These are phyloP conservation scores for Harpalus rufipes DNA, from an alignment of 2,888 invertebrate species.

Conservation along the genomic window DNA sequence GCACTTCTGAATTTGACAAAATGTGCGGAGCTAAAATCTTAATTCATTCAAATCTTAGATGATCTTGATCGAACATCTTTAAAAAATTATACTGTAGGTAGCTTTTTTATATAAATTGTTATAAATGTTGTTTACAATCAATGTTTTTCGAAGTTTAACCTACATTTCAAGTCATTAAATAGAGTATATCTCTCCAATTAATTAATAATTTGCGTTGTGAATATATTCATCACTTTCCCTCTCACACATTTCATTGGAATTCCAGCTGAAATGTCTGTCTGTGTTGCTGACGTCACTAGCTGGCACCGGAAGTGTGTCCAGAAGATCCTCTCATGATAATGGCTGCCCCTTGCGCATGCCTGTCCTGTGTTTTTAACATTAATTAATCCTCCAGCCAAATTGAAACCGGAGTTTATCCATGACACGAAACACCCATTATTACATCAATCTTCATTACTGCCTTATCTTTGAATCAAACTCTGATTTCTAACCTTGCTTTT, in stretches of 20 bases:
- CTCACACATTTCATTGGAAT: background rate
- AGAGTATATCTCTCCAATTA: background rate
- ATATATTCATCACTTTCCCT: background rate
- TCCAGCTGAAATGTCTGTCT: background rate
- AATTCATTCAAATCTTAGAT: no score
- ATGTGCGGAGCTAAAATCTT: no score
- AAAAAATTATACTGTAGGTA: no score
- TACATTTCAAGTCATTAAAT: background rate
- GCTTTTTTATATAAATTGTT: background rate
- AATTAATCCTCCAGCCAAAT: slow-evolving; percentile 45
- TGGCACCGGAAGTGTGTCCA: background rate
- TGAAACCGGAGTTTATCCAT: slow-evolving; percentile 51
- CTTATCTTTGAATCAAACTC: slow-evolving; percentile 48
- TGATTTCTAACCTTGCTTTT: slow-evolving; percentile 36
- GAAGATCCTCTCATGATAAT: slow-evolving; percentile 41
- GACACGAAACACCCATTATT: slow-evolving; percentile 66
- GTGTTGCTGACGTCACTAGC: slow-evolving; percentile 1
- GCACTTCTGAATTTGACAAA: no score
- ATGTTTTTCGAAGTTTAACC: background rate
- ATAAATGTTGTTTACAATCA: background rate
- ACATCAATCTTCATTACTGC: slow-evolving; percentile 65
- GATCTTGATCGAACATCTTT: no score
- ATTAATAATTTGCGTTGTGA: background rate
- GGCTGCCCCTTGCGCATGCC: slow-evolving; percentile 7
- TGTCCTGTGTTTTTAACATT: slow-evolving; percentile 42